Percentiles rank a stretch among this genome's conserved stretches.
These are phyloP conservation scores for Tringa solitaria DNA, from an alignment of 2,113 vertebrate genomes.

Conservation along the genomic window DNA sequence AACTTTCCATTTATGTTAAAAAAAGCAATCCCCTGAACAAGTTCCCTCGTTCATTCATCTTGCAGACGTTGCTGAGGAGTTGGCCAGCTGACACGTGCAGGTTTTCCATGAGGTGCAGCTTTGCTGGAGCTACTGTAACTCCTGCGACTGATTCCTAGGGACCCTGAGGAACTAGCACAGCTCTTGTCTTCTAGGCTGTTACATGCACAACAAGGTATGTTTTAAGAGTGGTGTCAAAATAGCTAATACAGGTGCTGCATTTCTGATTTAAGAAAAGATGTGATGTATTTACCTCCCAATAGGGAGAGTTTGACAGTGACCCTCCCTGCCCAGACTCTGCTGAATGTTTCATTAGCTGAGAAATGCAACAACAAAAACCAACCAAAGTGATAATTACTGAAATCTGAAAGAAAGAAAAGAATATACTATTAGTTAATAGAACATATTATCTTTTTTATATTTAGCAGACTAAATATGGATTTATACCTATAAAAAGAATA, in stretches of 20 bases:
- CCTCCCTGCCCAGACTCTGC: not conserved
- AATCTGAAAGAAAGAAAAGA: not conserved
- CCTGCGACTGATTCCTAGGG: not conserved
- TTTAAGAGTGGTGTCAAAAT: conserved; percentile 21
- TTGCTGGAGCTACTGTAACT: not conserved
- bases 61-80: not conserved
- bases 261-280: conserved; percentile 30
- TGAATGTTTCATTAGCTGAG: conserved; percentile 26
- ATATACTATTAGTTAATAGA: not conserved
- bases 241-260: not conserved
- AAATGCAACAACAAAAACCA: not conserved
- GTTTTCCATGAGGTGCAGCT: not conserved
- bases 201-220: not conserved
- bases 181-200: not conserved
- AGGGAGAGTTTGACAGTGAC: not conserved
- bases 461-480: not conserved
- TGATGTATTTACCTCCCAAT: not conserved
- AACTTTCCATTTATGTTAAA: not conserved
- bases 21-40: not conserved
- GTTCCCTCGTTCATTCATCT: not conserved
- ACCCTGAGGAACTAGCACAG: not conserved
- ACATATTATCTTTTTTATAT: not conserved
- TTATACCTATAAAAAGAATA: not conserved
- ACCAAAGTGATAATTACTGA: not conserved
- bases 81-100: not conserved